phyloP scores from a whole-genome alignment of 2,113 vertebrate genomes.

The Neofelis nebulosa region DNA sequence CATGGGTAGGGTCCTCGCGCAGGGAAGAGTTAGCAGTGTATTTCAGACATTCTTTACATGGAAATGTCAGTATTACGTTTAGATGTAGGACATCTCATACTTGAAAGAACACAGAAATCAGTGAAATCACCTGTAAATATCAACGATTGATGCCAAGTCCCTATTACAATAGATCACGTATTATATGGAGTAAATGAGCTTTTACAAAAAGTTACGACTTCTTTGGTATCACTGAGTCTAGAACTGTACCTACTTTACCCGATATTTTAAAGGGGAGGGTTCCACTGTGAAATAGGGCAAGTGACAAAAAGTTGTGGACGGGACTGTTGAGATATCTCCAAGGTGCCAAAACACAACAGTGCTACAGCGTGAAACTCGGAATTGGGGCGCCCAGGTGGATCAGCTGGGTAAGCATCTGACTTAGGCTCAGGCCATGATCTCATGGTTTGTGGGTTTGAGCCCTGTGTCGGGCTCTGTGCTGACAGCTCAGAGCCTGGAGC shows the following conservation, averaged over 20 bases:
- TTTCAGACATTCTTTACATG: background rate
- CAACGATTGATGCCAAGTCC: background rate
- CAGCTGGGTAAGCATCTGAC: too few species aligned
- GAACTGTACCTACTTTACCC: background rate
- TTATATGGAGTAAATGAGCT: background rate
- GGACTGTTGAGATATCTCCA: background rate
- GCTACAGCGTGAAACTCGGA: background rate
- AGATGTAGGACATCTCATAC: background rate
- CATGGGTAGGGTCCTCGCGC: background rate
- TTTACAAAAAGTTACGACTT: slow-evolving; percentile 8
- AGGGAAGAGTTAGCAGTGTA: background rate
- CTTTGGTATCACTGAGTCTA: background rate
- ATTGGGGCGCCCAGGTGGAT: too few species aligned
- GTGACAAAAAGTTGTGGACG: background rate
- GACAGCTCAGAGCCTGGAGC: too few species aligned
- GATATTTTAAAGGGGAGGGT: slow-evolving; percentile 14
- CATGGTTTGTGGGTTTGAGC: too few species aligned
- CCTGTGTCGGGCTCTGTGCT: too few species aligned
- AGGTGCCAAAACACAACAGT: background rate
- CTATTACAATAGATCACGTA: background rate
- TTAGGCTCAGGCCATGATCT: too few species aligned
- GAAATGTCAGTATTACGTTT: background rate
- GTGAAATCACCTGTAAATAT: background rate
- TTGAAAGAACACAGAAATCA: background rate
- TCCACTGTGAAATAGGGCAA: background rate